A percentile compares a stretch with the other conserved stretches of the same genome.
Evolutionary conservation across 2,797 vertebrate genomes (phyloP).

Genomic region (Tragopan temminckii): DNA sequence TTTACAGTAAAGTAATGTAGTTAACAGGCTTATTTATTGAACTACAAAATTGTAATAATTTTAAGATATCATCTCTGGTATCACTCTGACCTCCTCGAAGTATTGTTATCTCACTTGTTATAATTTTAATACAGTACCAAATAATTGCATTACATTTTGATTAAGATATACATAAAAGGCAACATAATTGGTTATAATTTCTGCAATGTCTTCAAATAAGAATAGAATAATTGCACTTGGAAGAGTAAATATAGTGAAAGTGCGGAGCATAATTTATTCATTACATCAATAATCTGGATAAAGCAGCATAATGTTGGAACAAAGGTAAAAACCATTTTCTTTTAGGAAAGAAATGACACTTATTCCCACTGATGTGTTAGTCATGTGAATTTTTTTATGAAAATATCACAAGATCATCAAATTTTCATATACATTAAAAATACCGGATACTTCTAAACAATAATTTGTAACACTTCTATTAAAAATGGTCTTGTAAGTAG

Average conservation of each 20-base stretch:
- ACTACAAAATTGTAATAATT: background rate
- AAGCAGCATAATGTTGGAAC: background rate
- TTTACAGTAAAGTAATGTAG: background rate
- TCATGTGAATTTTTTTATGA: too few relatives aligned
- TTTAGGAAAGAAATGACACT: background rate
- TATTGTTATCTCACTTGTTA: background rate
- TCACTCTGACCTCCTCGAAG: background rate
- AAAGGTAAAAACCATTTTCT: constrained; percentile 1
- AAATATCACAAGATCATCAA: too few relatives aligned
- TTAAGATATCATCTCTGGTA: background rate
- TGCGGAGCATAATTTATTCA: background rate
- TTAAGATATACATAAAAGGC: background rate
- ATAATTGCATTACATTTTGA: background rate
- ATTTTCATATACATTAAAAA: too few relatives aligned
- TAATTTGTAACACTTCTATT: too few relatives aligned
- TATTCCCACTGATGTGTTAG: too few relatives aligned
- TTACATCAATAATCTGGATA: background rate
- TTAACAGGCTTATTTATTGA: background rate
- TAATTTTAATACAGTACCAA: background rate
- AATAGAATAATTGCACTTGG: background rate
- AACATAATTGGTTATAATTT: background rate
- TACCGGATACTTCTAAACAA: too few relatives aligned
- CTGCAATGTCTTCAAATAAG: background rate
- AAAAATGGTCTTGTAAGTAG: too few relatives aligned
- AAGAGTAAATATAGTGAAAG: background rate